phyloP scores from a whole-genome alignment of 2,113 vertebrate genomes.

The Pipra filicauda region DNA sequence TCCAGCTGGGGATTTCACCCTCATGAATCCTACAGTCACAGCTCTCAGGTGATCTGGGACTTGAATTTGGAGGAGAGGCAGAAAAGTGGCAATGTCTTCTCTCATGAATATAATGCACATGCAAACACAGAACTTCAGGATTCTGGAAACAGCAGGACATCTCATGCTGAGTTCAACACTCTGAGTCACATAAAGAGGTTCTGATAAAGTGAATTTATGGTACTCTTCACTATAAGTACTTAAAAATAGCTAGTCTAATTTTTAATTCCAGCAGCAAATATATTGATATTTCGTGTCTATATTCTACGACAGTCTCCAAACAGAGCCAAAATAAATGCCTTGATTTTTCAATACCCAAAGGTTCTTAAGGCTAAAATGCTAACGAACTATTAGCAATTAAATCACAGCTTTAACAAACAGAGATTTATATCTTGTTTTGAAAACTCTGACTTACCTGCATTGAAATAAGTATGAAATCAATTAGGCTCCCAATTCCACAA shows the following conservation, averaged over 20 bases:
- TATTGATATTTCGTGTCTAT: neutral
- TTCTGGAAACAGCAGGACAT: neutral
- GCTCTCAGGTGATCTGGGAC: neutral
- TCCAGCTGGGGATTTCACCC: neutral
- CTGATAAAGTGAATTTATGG: neutral
- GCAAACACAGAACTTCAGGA: neutral
- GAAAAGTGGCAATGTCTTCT: neutral
- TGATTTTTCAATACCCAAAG: neutral
- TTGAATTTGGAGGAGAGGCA: neutral
- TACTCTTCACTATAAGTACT: neutral
- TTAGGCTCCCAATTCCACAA: conserved; percentile 96
- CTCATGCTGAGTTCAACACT: neutral
- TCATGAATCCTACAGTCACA: neutral
- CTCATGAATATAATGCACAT: neutral
- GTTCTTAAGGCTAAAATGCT: neutral
- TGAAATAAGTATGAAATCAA: conserved; percentile 96
- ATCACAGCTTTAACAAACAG: neutral
- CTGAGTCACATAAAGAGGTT: neutral
- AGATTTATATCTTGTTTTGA: neutral
- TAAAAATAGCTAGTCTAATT: neutral
- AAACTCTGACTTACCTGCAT: conserved; percentile 88
- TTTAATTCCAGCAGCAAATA: neutral
- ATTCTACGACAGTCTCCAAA: neutral
- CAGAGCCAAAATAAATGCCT: neutral
- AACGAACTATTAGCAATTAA: neutral